Base-by-base conservation (phyloP, 2,113 vertebrate genomes). In the Cynocephalus volans region DNA sequence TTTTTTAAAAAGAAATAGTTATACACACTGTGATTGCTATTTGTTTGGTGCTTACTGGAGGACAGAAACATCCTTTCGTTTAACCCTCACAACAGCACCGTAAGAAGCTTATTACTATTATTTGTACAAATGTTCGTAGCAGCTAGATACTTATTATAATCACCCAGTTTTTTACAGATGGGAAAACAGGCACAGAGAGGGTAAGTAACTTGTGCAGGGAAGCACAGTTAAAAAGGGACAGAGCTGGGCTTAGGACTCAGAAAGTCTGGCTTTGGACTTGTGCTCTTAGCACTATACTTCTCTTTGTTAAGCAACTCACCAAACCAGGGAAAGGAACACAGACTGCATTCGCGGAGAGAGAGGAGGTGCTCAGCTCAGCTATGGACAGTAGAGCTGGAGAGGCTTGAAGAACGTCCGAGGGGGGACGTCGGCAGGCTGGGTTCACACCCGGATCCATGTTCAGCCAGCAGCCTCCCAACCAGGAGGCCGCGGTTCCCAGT, bases 401-500 rank as follows among this genome's bases (percentile, higher is more conserved):
- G 11, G 13, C 62, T 36, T 1, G 7, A 5, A 60, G 23, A 10
- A 3, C 2, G 14, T 24, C 60, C 1, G 2, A 33, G 36, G 1
- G 14, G n/a, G 21, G 50, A 24, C 0, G 31, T 8, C 10, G 10
- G 52, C 3, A 26, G 56, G 41, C 45, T 83, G 41, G 50, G n/a
- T 24, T 65, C 90, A 18, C 12, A 5, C 52, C 54, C 64, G 0
- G 4, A 15, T 73, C 41, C 9, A 8, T 23, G 5, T 45, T 11
- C 52, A 28, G 28, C 6, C 17, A 1, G 26, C 8, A n/a, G 72
- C 17, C 28, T 54, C 31, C 17, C 19, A 9, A 12, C 21, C 24
- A 7, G 60, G 58, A 12, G 7, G 18, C 10, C 1, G 0, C 0
- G 18, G 28, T 6, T 64, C 56, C 26, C 3, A 3, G 11, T 18